Evolutionary conservation across 2,888 invertebrate species (phyloP), one percentile per base, ranked within the genome.

Genomic region (Loripinus fragilis): DNA sequence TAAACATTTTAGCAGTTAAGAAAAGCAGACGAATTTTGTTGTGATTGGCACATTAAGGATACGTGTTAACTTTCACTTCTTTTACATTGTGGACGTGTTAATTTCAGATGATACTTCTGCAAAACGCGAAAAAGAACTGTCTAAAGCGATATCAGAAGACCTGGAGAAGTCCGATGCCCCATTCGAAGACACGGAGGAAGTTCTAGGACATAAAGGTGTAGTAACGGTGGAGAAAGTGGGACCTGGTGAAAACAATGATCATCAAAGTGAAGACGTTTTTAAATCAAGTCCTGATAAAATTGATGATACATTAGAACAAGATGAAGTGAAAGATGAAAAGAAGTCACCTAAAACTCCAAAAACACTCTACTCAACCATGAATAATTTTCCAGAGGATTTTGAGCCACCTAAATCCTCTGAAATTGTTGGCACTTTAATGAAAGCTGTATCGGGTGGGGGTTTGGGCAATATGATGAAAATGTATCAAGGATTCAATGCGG

Each of bases 351-450:
- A 20, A 30, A 33, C 15, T n/a, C 48, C 30, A 50, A 17, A 38
- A 42, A 48, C 42, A 12, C 0, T 78, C 20, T 83, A 83, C 35
- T 23, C 55, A 20, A 72, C 50, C 30, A 83, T 83, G 83, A 83
- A 81, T 38, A 66, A 42, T n/a, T 66, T 74, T 45, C 76, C 80
- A 15, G 23, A 65, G 28, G 68, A 74, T 33, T 83, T 83, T 45
- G 74, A 83, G 33, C 71, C 74, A 33, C 83, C 83, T 0, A 28
- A 74, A 35, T 76, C 78, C 28, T 48, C 83, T 0, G 83, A 83
- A 41, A 74, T 81, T 50, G 23, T 83, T 17, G 77, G 83, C 17
- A 35, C 74, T 3, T 45, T 83, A 17, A 33, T 83, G 35, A 74
- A 71, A 33, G 23, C 25, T n/a, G 15, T 69, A 20, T 15, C 33